These are phyloP conservation scores for Apocrypta bakeri DNA, from an alignment of 1,140 invertebrate genomes.

Conservation along the genomic window DNA sequence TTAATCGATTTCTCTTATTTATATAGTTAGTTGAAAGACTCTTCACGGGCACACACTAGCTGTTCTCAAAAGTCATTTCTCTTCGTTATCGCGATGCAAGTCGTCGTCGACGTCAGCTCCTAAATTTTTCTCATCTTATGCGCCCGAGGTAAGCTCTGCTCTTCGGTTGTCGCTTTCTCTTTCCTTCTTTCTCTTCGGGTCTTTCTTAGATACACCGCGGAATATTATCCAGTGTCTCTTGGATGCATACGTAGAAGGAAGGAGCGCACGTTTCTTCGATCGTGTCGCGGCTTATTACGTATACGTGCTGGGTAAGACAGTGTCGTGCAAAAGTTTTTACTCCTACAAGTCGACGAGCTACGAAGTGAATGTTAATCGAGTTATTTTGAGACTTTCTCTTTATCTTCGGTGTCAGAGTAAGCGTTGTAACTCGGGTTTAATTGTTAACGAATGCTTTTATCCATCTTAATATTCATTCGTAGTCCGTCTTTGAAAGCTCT, in stretches of 20 bases:
- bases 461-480: too few relatives aligned
- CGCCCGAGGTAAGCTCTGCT: background rate
- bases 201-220: background rate
- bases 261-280: conserved; percentile 1
- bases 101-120: background rate
- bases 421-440: background rate
- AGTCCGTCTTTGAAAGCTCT: too few relatives aligned
- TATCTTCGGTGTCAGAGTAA: background rate
- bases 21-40: too few relatives aligned
- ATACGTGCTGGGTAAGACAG: background rate
- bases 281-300: background rate
- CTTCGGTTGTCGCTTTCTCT: conserved; percentile 1
- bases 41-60: too few relatives aligned
- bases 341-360: background rate
- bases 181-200: background rate
- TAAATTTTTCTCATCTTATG: background rate
- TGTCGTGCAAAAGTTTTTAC: background rate
- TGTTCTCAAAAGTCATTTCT: conserved; percentile 8
- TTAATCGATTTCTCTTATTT: too few relatives aligned
- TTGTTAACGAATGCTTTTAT: background rate
- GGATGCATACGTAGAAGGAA: background rate
- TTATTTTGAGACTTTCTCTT: background rate
- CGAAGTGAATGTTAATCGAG: background rate
- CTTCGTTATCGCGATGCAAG: conserved; percentile 14
- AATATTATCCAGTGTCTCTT: background rate